Percentiles rank a stretch among this genome's conserved stretches.
Evolutionary conservation across 2,797 vertebrate genomes (phyloP).

Genomic region (Nannoperca australis): DNA sequence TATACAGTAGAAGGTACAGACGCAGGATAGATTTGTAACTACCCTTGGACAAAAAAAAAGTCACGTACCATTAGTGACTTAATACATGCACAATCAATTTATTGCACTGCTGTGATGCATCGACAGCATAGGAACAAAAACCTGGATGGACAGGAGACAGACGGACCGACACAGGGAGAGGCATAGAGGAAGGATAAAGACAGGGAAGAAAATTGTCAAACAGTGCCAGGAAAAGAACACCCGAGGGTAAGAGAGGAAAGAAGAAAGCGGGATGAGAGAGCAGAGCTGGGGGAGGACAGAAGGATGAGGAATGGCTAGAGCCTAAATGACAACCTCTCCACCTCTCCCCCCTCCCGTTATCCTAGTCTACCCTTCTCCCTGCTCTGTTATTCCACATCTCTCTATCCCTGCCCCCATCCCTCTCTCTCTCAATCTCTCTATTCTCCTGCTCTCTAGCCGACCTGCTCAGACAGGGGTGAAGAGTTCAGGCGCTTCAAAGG

Average conservation of each 20-base stretch:
- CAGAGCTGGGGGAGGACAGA: slow-evolving; percentile 65
- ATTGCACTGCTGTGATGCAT: slow-evolving; percentile 68
- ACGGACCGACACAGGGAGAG: slow-evolving; percentile 27
- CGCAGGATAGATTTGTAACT: slow-evolving; percentile 25
- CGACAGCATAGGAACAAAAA: slow-evolving; percentile 48
- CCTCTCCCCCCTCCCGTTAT: slow-evolving; percentile 54
- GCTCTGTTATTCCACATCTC: slow-evolving; percentile 77
- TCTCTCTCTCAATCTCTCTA: slow-evolving; percentile 74
- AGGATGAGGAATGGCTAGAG: slow-evolving; percentile 68
- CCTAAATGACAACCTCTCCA: slow-evolving; percentile 78
- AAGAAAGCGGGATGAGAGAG: slow-evolving; percentile 61
- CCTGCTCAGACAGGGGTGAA: slow-evolving; percentile 87
- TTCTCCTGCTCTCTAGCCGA: slow-evolving; percentile 80
- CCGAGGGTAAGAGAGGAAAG: slow-evolving; percentile 62
- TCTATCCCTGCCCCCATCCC: slow-evolving; percentile 71
- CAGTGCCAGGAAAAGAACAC: slow-evolving; percentile 73
- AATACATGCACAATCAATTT: slow-evolving; percentile 67
- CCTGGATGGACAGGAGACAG: slow-evolving; percentile 41
- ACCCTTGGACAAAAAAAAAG: slow-evolving; percentile 29
- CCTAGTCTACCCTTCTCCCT: slow-evolving; percentile 65
- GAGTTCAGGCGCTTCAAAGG: slow-evolving; percentile 88
- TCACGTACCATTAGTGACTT: slow-evolving; percentile 64
- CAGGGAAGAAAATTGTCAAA: slow-evolving; percentile 53
- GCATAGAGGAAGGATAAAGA: slow-evolving; percentile 50
- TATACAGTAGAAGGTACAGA: slow-evolving; percentile 38